Base-by-base conservation (phyloP, 2,888 invertebrate genomes). In the Sepioteuthis lessoniana region DNA sequence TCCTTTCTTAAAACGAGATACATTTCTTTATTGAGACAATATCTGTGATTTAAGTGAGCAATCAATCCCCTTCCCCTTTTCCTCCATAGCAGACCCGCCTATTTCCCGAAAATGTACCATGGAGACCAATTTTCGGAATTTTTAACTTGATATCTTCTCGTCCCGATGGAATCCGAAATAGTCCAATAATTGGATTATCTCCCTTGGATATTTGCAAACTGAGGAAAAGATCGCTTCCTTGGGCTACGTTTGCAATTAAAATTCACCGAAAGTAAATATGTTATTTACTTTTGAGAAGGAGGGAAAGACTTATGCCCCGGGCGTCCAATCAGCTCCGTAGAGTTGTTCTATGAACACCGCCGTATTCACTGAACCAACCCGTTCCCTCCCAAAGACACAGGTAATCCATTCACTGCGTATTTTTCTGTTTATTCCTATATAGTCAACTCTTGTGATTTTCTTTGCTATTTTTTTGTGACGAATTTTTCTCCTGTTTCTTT, bases 81-180 rank as follows among this genome's bases (percentile, higher is more conserved):
- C n/a, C 16, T n/a, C 16, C n/a, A n/a, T 16, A 16, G 4, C n/a
- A n/a, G n/a, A n/a, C 13, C 76, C 76, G n/a, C n/a, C n/a, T 16
- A 8, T 31, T 35, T 35, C 76, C n/a, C n/a, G 13, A 76, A 76
- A 76, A 76, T 76, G n/a, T 76, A 35, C 76, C 76, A 76, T 76
- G n/a, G 76, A 76, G 76, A 76, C 76, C 76, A 76, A 76, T 76
- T 76, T 76, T 76, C 76, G n/a, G 76, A 76, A 76, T 76, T n/a
- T 76, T 76, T 76, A 76, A 76, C 76, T 76, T 76, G 76, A 76
- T 76, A 76, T 76, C n/a, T 76, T 76, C 76, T 16, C 8, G 76
- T 76, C 76, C 76, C 76, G 76, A 76, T 35, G 76, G 76, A 76
- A 76, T 76, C 76, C 76, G n/a, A 76, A 76, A 76, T 76, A 76